Percentiles rank a stretch among this genome's conserved stretches.
phyloP scores from a whole-genome alignment of 2,113 vertebrate genomes.

The Fukomys damarensis region DNA sequence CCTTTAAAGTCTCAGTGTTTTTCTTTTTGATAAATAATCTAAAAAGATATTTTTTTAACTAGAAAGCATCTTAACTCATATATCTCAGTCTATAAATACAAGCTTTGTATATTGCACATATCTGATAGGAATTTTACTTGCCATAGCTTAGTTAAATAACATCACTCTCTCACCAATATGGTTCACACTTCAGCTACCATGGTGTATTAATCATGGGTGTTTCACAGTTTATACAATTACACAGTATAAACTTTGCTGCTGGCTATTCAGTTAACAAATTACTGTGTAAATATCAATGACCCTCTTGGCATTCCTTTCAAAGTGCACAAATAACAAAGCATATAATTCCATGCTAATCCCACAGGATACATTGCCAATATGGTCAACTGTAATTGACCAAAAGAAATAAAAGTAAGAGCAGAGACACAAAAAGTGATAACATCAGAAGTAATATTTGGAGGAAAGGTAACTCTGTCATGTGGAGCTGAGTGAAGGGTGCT shows the following conservation, averaged over 20 bases:
- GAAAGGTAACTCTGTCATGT: background rate
- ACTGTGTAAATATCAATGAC: background rate
- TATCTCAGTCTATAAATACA: background rate
- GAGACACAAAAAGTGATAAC: background rate
- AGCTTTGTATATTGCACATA: background rate
- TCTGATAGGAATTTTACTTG: background rate
- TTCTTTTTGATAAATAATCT: background rate
- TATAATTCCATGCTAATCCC: background rate
- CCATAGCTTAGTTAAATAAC: background rate
- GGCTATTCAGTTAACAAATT: background rate
- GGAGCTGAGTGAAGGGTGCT: background rate
- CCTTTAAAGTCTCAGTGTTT: background rate
- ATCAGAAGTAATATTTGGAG: background rate
- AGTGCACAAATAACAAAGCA: background rate
- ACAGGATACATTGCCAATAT: background rate
- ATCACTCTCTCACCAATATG: background rate
- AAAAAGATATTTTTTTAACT: background rate
- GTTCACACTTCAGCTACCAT: background rate
- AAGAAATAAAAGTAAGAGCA: background rate
- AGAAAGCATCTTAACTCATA: background rate
- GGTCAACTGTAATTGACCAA: background rate
- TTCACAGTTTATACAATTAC: background rate
- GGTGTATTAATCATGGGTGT: background rate
- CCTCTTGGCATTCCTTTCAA: slow-evolving; percentile 17
- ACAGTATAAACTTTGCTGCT: background rate